These are phyloP conservation scores for Petrolisthes manimaculis DNA, from an alignment of 2,888 invertebrate genomes.

Conservation along the genomic window DNA sequence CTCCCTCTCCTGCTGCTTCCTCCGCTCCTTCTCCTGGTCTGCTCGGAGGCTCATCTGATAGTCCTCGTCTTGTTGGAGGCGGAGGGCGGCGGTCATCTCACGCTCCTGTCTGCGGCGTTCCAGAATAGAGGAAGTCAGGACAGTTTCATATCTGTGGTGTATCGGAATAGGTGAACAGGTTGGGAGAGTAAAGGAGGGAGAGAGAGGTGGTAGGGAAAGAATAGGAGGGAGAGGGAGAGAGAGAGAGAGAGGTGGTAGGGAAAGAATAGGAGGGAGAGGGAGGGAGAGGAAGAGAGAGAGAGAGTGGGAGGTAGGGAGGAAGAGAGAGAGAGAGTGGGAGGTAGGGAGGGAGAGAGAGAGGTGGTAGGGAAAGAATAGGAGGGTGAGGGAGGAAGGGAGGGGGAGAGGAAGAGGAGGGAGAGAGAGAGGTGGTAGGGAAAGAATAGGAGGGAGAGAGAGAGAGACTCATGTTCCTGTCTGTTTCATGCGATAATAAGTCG, in stretches of 20 bases:
- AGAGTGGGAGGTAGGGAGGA: background rate
- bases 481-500: too few species aligned
- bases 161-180: background rate
- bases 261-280: too few species aligned
- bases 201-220: background rate
- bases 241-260: background rate
- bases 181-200: background rate
- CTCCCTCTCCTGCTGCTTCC: conserved; percentile 76
- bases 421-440: background rate
- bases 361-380: background rate
- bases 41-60: conserved; percentile 90
- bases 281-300: background rate
- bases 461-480: too few species aligned
- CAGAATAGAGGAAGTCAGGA: background rate
- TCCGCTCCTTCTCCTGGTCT: conserved; percentile 94
- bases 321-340: too few species aligned
- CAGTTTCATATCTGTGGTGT: background rate
- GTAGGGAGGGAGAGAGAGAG: background rate
- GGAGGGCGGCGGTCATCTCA: conserved; percentile 85
- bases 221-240: background rate
- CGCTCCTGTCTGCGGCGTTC: conserved; percentile 79
- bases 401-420: background rate
- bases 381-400: background rate
- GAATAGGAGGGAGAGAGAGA: too few species aligned
- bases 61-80: conserved; percentile 93